Conservation (phyloP, 2,888 invertebrate species). For the Eupeodes luniger region DNA sequence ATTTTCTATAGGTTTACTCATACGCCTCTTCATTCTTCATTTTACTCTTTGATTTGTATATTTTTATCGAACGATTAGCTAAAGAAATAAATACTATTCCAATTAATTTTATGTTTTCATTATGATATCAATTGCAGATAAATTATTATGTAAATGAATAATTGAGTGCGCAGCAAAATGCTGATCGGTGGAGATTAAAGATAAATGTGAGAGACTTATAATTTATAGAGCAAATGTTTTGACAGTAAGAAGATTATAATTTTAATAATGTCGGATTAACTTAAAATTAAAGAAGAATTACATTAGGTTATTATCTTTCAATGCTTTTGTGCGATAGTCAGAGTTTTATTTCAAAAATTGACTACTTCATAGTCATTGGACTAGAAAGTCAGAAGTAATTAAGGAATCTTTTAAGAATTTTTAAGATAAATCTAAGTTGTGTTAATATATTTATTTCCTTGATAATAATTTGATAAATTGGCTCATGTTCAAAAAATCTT, state of each 20-base stretch:
- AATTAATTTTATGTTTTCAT: slow-evolving; percentile 16
- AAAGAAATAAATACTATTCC: neutral
- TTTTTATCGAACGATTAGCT: slow-evolving; percentile 2
- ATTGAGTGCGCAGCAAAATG: neutral
- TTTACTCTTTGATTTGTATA: neutral
- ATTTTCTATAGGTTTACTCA: neutral
- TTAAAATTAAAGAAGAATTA: no score
- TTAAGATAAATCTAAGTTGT: no score
- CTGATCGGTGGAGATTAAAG: neutral
- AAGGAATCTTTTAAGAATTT: no score
- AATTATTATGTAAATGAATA: neutral
- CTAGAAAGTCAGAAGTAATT: no score
- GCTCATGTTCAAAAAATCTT: no score
- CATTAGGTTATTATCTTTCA: no score
- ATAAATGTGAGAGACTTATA: neutral
- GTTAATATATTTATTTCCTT: no score
- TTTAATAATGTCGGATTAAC: no score
- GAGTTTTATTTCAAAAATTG: no score
- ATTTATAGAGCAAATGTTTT: neutral
- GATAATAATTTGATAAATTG: no score
- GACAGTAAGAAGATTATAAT: neutral
- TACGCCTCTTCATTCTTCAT: neutral
- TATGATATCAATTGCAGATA: slow-evolving; percentile 17
- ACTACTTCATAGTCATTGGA: no score
- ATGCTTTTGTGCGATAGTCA: no score